A percentile compares a stretch with the other conserved stretches of the same genome.
Evolutionary conservation across 2,797 vertebrate genomes (phyloP).

Genomic region (Clangula hyemalis): DNA sequence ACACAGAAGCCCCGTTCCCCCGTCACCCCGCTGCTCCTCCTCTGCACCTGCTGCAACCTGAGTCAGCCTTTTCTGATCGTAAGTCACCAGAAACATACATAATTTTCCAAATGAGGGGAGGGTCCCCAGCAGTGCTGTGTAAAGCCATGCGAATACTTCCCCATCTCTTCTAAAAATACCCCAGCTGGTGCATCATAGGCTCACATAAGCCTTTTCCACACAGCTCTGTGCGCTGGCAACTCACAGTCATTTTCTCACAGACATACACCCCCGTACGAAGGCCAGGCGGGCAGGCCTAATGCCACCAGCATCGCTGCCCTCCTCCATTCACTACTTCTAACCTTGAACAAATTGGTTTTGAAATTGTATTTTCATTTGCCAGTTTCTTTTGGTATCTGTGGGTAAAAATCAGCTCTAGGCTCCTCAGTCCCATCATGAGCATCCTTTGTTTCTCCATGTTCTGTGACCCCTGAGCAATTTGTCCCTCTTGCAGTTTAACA

Average conservation of each 20-base stretch:
- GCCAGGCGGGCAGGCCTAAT: neutral
- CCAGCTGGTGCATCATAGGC: neutral
- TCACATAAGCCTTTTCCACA: slow-evolving; percentile 37
- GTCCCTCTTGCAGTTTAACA: neutral
- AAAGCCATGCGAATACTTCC: slow-evolving; percentile 13
- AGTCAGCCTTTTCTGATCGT: slow-evolving; percentile 20
- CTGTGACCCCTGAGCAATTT: neutral
- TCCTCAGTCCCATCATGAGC: neutral
- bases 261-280: neutral
- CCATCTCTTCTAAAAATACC: slow-evolving; percentile 44
- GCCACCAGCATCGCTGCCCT: neutral
- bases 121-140: neutral
- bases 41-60: slow-evolving; percentile 3
- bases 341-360: neutral
- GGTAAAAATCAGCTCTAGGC: neutral
- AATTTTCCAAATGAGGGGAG: slow-evolving; percentile 23
- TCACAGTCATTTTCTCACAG: slow-evolving; percentile 18
- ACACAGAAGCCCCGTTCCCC: neutral
- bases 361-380: neutral
- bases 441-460: neutral
- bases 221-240: neutral
- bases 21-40: neutral
- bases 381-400: neutral
- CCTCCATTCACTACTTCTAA: neutral
- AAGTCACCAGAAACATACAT: slow-evolving; percentile 3